Evolutionary conservation across 2,113 vertebrate genomes (phyloP).

Genomic region (Cervus canadensis): DNA sequence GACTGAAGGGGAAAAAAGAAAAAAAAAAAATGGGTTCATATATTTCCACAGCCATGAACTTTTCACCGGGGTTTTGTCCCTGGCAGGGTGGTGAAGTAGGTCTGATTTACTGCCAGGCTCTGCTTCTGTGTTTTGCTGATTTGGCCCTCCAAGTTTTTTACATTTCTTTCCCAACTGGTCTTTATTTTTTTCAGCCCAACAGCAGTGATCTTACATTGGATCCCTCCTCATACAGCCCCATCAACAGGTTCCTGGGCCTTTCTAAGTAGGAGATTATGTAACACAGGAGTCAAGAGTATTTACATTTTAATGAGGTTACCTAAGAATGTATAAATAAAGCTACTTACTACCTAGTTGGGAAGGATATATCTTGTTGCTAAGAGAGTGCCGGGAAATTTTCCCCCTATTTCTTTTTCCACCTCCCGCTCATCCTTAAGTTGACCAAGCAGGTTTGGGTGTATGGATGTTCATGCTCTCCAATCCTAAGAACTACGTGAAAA

Average conservation of each 20-base stretch:
- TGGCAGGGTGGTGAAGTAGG: too few species aligned
- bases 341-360: neutral
- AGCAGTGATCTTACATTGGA: neutral
- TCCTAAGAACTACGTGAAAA: neutral
- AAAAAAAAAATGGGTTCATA: neutral
- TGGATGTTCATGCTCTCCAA: neutral
- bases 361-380: neutral
- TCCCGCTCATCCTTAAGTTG: neutral
- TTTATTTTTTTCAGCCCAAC: neutral
- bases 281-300: neutral
- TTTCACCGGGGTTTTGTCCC: neutral
- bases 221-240: rapidly evolving
- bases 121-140: neutral
- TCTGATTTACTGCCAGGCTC: neutral
- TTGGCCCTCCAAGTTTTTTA: neutral
- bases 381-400: neutral
- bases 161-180: neutral
- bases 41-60: neutral
- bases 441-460: neutral
- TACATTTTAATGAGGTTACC: neutral
- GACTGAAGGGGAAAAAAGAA: neutral
- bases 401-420: neutral
- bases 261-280: neutral
- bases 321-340: neutral
- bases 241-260: neutral